Evolutionary conservation across 37 sponge, comb jelly and placozoan genomes (phyloP).

Genomic region (Axinella damicornis): DNA sequence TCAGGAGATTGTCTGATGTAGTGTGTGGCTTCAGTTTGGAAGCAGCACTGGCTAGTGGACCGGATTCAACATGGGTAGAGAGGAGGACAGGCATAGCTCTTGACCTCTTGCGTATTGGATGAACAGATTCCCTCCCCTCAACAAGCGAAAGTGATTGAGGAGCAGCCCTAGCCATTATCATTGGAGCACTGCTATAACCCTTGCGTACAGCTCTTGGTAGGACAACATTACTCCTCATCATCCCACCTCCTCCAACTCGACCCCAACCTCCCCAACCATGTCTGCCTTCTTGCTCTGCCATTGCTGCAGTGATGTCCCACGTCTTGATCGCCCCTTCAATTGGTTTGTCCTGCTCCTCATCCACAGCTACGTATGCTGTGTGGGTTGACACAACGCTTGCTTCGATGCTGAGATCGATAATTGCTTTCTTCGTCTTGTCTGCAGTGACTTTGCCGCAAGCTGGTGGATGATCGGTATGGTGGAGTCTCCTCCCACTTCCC

Average conservation of each 20-base stretch:
- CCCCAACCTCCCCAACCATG: background rate
- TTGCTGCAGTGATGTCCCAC: conserved; percentile 33
- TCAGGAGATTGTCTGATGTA: no score
- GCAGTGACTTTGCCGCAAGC: conserved; percentile 10
- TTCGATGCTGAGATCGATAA: conserved; percentile 46
- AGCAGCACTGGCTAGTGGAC: no score
- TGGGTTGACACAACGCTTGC: conserved; percentile 29
- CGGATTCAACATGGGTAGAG: no score
- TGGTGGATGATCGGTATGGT: no score
- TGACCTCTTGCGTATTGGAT: no score
- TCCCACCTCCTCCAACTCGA: background rate
- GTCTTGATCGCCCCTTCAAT: conserved; percentile 43
- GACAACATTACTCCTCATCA: background rate
- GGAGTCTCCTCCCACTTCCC: no score
- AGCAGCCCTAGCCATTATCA: no score
- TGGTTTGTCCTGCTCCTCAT: conserved; percentile 52
- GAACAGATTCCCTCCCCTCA: no score
- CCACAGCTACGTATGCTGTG: conserved; percentile 69
- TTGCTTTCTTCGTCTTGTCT: conserved; percentile 7
- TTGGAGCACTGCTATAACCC: background rate
- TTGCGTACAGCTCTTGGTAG: background rate
- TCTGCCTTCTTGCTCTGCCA: background rate
- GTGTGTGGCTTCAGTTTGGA: no score
- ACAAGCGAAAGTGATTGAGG: no score
- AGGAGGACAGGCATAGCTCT: no score